Conservation (phyloP, 2,797 vertebrate genomes). For the Scolopax bukidnonensis region DNA sequence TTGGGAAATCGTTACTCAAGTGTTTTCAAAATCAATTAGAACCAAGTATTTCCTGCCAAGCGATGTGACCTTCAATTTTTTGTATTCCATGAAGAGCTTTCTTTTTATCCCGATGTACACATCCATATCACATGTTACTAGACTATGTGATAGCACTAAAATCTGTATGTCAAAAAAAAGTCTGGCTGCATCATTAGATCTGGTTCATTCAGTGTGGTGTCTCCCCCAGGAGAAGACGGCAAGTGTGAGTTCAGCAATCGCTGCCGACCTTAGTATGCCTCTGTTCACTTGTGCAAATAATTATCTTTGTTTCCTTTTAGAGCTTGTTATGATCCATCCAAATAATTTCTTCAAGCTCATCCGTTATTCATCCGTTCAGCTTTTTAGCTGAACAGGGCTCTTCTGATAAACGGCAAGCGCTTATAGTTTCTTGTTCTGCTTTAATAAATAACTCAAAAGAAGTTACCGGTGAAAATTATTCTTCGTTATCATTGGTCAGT, state of each 20-base stretch:
- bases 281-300: neutral
- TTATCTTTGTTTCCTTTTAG: neutral
- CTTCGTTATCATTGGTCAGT: neutral
- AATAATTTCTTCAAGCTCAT: neutral
- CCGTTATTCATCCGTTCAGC: neutral
- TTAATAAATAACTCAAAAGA: neutral
- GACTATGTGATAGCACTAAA: neutral
- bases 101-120: neutral
- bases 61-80: neutral
- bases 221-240: neutral
- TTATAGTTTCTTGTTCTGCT: neutral
- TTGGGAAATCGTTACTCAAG: neutral
- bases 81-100: neutral
- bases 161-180: neutral
- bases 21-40: conserved; percentile 8
- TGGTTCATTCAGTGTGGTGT: neutral
- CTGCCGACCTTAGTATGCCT: neutral
- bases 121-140: neutral
- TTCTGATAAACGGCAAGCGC: neutral
- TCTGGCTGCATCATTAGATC: neutral
- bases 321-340: neutral
- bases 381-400: neutral
- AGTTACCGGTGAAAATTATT: neutral
- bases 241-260: neutral
- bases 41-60: neutral